Evolutionary conservation across 1,140 invertebrate species (phyloP), one percentile per base, ranked within the genome.

Genomic region (Doryteuthis pealeii): DNA sequence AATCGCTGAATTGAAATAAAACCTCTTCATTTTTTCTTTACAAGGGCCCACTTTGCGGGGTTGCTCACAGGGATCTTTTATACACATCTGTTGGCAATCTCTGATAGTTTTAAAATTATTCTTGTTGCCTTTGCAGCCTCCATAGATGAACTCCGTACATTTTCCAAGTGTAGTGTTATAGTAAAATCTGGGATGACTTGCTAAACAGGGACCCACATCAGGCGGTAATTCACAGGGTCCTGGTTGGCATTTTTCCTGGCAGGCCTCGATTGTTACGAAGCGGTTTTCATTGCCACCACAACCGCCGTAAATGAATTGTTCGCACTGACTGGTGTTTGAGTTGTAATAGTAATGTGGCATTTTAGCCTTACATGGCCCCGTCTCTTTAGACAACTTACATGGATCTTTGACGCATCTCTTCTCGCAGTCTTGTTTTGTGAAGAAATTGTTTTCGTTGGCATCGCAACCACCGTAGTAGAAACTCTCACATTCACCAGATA

Each of bases 401-500:
- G 35, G 35, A 10, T 40, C 35, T 3, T 10, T 3, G 3, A 40
- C 45, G 71, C 83, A 83, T 1, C 35, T 70, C 12, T 73, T 73
- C 22, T 81, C n/a, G 73, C 83, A 85, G 18, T 81, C 75, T 62
- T 78, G 65, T 33, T 71, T 76, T 1, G 83, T 82, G 14, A 81
- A 71, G 71, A 88, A 90, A 73, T 85, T 86, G 79, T 89, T 89
- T 26, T 82, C 77, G 78, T 89, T 89, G 26, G 88, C 88, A 10
- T 78, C 76, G 70, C 87, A 84, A 15, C 88, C 88, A 18, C 85
- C 81, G 75, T 89, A 89, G 2, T 80, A 82, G 75, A 90, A 89
- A 26, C 71, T 74, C 31, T 62, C 30, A 78, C 92, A 93, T 72
- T 88, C 85, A 65, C 89, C 87, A 28, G 87, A 74, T 32, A 43